These are phyloP conservation scores for Machaerirhynchus nigripectus DNA, from an alignment of 2,113 vertebrate genomes.

Conservation along the genomic window DNA sequence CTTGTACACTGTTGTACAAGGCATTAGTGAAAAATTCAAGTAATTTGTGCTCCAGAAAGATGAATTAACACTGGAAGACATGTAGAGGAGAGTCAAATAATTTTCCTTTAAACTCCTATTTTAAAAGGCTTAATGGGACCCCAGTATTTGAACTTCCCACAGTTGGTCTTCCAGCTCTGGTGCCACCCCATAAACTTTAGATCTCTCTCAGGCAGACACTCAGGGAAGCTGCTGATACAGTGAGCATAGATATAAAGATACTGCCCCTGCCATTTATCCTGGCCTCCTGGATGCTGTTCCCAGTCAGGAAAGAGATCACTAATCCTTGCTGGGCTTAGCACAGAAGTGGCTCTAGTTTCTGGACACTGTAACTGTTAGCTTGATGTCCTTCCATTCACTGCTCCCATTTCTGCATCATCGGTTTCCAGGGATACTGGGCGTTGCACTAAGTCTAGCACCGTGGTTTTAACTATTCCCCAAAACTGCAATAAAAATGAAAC, in stretches of 20 bases:
- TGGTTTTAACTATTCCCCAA: not conserved
- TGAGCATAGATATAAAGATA: not conserved
- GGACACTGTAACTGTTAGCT: not conserved
- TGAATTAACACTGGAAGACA: not conserved
- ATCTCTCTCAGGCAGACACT: not conserved
- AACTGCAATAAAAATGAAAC: not conserved
- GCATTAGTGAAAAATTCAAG: not conserved
- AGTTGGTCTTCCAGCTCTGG: not conserved
- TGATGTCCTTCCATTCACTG: not conserved
- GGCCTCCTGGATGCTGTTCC: not conserved
- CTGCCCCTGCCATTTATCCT: not conserved
- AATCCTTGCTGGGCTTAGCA: not conserved
- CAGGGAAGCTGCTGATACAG: not conserved
- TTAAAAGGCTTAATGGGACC: not conserved
- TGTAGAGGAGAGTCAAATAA: not conserved
- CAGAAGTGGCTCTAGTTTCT: not conserved
- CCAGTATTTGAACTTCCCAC: not conserved
- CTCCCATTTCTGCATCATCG: not conserved
- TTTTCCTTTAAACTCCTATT: not conserved
- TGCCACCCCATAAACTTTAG: not conserved
- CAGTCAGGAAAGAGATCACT: not conserved
- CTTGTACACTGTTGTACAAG: not conserved
- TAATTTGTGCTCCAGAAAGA: not conserved
- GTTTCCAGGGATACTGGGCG: not conserved
- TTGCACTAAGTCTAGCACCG: not conserved